Base-by-base conservation (phyloP, 1,140 invertebrate genomes). In the Penaeus japonicus region DNA sequence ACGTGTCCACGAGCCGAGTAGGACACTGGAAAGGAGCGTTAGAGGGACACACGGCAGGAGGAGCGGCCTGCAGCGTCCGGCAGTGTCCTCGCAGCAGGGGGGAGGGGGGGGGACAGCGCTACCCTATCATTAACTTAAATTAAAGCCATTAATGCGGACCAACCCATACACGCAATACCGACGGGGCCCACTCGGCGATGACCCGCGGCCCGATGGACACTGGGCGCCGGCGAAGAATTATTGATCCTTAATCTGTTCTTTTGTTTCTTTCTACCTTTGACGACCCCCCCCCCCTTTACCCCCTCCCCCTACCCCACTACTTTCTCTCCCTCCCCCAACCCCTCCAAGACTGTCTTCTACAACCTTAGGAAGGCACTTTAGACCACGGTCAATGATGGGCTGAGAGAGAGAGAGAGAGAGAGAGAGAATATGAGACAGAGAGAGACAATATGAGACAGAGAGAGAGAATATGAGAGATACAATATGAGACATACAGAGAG, bases 121-220 rank as follows among this genome's bases (percentile, higher is more conserved):
- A 77, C 84, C 84, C 84, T 62, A 30, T 86, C 27, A 86, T 86
- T 86, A 86, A 32, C 30, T 79, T 30, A 86, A 86, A 86, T 86
- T 86, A 86, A 86, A 79, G 5, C 75, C 84, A 86, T 79, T 86
- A 86, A 86, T 86, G 75, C 73, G 35, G 47, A n/a, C 55, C 10
- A 78, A 86, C 73, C 39, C 54, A 62, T 79, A 59, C n/a, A n/a
- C 55, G 39, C 62, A 39, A 62, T 18, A 32, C 17, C 27, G 27
- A 62, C 27, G 78, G 55, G n/a, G n/a, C n/a, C 24, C 35, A 15
- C 47, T 15, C 15, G 10, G 47, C n/a, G 47, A 12, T 12, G 7
- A 15, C 47, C 47, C 10, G 1, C 15, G 10, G 10, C 47, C 0
- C 47, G 47, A 12, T 47, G 47, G 47, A 47, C n/a, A n/a, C n/a